Conservation (phyloP, 2,113 vertebrate genomes). For the Aptenodytes forsteri region DNA sequence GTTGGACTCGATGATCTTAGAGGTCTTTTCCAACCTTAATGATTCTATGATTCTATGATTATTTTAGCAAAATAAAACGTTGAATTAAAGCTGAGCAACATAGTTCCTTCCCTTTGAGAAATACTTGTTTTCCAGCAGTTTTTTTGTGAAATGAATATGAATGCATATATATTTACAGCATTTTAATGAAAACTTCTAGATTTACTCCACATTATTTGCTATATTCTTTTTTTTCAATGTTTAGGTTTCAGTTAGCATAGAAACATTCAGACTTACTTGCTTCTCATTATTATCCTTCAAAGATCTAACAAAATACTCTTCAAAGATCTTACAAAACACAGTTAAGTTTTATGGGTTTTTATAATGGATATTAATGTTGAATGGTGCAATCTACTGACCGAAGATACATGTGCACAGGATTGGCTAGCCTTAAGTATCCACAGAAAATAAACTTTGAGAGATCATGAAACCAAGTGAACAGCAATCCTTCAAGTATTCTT, state of each 20-base stretch:
- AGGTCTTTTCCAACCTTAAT: too few species aligned
- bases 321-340: neutral
- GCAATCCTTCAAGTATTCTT: neutral
- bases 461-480: neutral
- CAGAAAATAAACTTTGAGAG: neutral
- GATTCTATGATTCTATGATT: neutral
- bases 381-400: neutral
- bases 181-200: neutral
- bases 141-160: neutral
- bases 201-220: neutral
- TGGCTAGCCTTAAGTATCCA: neutral
- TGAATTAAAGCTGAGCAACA: neutral
- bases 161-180: neutral
- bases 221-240: neutral
- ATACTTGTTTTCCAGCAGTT: neutral
- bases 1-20: too few species aligned
- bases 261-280: neutral
- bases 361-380: neutral
- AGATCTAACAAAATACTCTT: neutral
- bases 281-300: neutral
- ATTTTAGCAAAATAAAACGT: neutral
- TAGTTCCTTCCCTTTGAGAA: neutral
- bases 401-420: neutral
- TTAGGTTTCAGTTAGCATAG: neutral
- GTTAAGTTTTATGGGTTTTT: neutral